phyloP scores from a whole-genome alignment of 2,113 vertebrate species.

The Eulemur macaco region DNA sequence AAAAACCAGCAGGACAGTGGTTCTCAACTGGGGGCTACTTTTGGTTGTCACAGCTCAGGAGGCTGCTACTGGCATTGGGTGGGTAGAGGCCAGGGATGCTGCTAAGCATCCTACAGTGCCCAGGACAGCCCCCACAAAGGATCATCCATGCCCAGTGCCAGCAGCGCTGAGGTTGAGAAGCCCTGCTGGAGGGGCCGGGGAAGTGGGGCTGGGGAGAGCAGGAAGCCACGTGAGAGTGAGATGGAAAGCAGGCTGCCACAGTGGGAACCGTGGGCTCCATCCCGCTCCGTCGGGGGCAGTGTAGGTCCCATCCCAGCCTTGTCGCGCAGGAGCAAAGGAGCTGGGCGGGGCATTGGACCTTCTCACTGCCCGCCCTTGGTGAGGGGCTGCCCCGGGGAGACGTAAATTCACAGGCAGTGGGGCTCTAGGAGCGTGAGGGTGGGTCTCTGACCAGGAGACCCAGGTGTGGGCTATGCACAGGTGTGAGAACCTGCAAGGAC shows the following conservation, averaged over 20 bases:
- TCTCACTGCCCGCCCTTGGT: background rate
- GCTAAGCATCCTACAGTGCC: rapidly evolving
- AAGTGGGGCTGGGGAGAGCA: no score
- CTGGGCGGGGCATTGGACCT: rapidly evolving
- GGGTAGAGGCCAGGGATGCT: background rate
- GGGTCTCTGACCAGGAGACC: background rate
- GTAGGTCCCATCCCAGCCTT: rapidly evolving
- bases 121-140: rapidly evolving
- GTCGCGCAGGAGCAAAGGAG: no score
- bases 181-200: rapidly evolving
- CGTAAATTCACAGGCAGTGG: background rate
- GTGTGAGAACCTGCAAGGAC: background rate
- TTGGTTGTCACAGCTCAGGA: background rate
- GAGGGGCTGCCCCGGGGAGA: background rate
- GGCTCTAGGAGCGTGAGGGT: background rate
- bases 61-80: rapidly evolving
- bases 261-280: no score
- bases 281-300: rapidly evolving
- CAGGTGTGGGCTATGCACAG: background rate
- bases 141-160: rapidly evolving
- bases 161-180: rapidly evolving
- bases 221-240: rapidly evolving
- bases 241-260: rapidly evolving
- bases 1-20: background rate
- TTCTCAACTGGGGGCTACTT: background rate